phyloP scores from a whole-genome alignment of 2,113 vertebrate species.

The Myrmophylax atrothorax region DNA sequence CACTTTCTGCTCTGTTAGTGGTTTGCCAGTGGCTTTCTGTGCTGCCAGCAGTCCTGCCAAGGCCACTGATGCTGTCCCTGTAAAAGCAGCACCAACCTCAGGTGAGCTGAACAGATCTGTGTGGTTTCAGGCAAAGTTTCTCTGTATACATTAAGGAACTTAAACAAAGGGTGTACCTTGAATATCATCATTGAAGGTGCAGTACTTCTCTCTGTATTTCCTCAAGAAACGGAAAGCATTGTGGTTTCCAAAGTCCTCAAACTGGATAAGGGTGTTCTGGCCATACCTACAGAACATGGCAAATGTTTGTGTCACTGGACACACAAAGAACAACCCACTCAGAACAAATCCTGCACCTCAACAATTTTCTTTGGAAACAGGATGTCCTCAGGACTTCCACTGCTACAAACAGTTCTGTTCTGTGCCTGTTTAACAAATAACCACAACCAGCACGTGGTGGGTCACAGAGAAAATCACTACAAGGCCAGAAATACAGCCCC shows the following conservation, averaged over 20 bases:
- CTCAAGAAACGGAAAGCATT: conserved; percentile 94
- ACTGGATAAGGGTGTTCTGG: conserved; percentile 93
- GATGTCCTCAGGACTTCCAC: neutral
- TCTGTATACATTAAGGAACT: neutral
- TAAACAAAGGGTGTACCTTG: conserved; percentile 78
- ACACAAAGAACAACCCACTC: neutral
- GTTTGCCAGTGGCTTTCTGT: conserved; percentile 83
- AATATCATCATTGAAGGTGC: conserved; percentile 98
- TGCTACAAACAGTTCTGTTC: neutral
- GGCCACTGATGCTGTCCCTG: conserved; percentile 93
- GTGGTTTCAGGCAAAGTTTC: rapidly evolving
- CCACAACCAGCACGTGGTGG: neutral
- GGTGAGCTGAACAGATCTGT: neutral
- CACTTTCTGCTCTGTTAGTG: conserved; percentile 88
- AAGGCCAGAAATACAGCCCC: neutral
- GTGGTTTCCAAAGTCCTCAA: conserved; percentile 98
- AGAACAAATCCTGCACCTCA: rapidly evolving
- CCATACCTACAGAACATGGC: conserved; percentile 75
- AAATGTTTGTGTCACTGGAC: neutral
- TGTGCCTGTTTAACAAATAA: neutral
- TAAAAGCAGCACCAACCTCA: neutral
- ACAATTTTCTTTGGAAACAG: neutral
- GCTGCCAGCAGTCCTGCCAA: conserved; percentile 91
- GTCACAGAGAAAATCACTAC: neutral
- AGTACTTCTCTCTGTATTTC: conserved; percentile 94